Conservation (phyloP, 2,888 invertebrate genomes). For the Galerucella pusilla region DNA sequence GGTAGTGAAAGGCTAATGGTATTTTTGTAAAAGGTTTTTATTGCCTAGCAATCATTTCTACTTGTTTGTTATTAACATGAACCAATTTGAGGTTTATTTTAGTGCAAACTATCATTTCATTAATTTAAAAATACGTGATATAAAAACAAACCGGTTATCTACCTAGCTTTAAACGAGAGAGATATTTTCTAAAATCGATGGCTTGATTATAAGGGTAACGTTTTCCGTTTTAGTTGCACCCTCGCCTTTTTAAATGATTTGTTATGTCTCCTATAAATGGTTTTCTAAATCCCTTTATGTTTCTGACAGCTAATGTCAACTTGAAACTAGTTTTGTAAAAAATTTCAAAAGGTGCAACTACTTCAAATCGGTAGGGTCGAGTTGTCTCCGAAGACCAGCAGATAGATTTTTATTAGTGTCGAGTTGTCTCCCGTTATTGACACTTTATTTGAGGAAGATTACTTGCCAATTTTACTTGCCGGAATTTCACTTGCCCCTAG, state of each 20-base stretch:
- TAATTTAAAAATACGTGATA: neutral
- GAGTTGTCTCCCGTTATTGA: too few species aligned
- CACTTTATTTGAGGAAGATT: too few species aligned
- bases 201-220: neutral
- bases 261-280: neutral
- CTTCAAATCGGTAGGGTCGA: too few species aligned
- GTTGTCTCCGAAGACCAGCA: too few species aligned
- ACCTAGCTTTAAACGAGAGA: neutral
- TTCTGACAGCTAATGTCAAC: too few species aligned
- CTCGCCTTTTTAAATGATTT: neutral
- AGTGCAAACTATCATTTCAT: neutral
- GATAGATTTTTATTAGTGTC: too few species aligned
- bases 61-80: neutral
- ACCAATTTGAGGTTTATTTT: neutral
- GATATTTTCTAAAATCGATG: neutral
- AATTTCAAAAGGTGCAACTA: neutral
- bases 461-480: too few species aligned
- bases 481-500: too few species aligned
- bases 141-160: neutral
- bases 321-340: neutral
- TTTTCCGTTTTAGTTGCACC: neutral
- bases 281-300: neutral
- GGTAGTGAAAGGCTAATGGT: slow-evolving; percentile 7
- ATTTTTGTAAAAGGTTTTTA: slow-evolving; percentile 7
- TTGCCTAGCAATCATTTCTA: neutral